Evolutionary conservation across 2,888 invertebrate genomes (phyloP).

Genomic region (Crossocerus cetratus): DNA sequence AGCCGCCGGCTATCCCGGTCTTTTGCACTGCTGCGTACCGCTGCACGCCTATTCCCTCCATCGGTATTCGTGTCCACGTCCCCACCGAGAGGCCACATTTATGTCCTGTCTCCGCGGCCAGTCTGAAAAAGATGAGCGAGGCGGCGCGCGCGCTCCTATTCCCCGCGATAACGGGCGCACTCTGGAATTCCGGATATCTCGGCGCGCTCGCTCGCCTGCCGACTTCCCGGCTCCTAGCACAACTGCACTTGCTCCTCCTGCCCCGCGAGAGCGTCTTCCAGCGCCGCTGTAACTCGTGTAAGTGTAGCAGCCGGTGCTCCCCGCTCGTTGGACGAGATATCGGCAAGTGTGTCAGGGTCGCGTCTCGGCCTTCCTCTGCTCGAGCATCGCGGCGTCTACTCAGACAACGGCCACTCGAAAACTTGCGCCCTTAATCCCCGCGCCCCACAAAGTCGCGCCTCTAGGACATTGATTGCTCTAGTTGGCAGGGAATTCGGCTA

Average conservation of each 20-base stretch:
- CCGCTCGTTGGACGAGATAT: conserved; percentile 15
- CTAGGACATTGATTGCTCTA: too few relatives aligned
- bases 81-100: conserved; percentile 12
- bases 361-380: conserved; percentile 15
- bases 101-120: conserved; percentile 21
- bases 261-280: neutral
- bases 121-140: conserved; percentile 10
- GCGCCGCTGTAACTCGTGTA: neutral
- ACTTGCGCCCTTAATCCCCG: too few relatives aligned
- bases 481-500: too few relatives aligned
- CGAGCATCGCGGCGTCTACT: conserved; percentile 23
- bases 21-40: conserved; percentile 28
- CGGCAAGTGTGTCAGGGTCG: conserved; percentile 46
- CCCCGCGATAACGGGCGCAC: conserved; percentile 5
- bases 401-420: neutral
- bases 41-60: conserved; percentile 8
- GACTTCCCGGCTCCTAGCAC: too few relatives aligned
- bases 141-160: neutral
- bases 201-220: neutral
- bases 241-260: too few relatives aligned
- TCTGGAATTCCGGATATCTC: conserved; percentile 3
- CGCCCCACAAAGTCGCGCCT: too few relatives aligned
- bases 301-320: neutral
- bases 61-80: conserved; percentile 17
- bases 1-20: conserved; percentile 65